Evolutionary conservation across 2,113 vertebrate species (phyloP).

Genomic region (Thunnus maccoyii): DNA sequence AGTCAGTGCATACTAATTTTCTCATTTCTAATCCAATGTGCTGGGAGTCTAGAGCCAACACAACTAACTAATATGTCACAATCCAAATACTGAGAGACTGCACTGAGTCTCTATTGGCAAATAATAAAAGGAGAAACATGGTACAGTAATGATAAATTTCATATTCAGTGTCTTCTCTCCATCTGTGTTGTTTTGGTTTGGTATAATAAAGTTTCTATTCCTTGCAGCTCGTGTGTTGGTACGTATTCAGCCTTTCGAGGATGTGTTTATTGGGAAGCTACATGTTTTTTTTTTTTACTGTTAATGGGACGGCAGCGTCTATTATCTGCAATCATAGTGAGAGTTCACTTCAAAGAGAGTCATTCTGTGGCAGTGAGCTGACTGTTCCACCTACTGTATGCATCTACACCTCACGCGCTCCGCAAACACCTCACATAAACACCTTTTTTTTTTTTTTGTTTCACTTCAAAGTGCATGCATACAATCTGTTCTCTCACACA

Average conservation of each 20-base stretch:
- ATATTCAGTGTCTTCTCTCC: not conserved
- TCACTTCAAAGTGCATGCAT: constrained; percentile 51
- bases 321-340: constrained; percentile 10
- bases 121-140: not conserved
- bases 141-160: not conserved
- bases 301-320: constrained; percentile 12
- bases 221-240: not conserved
- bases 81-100: not conserved
- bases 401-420: constrained; percentile 25
- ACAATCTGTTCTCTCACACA: constrained; percentile 44
- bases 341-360: constrained; percentile 52
- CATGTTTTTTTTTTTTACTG: not conserved
- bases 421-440: constrained; percentile 18
- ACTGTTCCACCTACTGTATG: constrained; percentile 35
- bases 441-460: constrained; percentile 9
- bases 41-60: not conserved
- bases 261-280: constrained; percentile 9
- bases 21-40: constrained; percentile 3
- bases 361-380: constrained; percentile 8
- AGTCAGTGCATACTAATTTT: not conserved
- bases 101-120: not conserved
- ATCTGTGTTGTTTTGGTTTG: not conserved
- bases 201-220: not conserved
- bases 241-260: not conserved
- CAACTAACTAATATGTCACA: not conserved